Evolutionary conservation across 2,797 vertebrate genomes (phyloP), one percentile per base, ranked within the genome.

Genomic region (Sternarchorhynchus goeldii): DNA sequence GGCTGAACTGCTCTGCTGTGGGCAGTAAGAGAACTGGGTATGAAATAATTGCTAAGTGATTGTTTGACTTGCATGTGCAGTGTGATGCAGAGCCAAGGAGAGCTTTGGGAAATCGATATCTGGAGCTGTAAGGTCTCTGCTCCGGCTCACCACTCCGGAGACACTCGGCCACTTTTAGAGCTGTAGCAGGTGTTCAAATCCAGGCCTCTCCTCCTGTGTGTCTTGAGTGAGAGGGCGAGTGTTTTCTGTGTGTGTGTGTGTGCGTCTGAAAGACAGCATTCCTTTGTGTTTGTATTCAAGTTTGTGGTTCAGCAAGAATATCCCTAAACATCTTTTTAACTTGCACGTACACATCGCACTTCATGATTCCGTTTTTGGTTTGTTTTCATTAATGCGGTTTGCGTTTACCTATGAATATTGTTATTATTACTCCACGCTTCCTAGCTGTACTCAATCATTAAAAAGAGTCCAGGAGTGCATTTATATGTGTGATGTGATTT

Each of bases 31-130:
- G 69, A 16, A 63, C 12, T 65, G 67, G 68, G 57, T 66, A 76
- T 66, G 29, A 69, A 66, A 68, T 80, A 76, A 85, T 87, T 81
- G 79, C 72, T 85, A 81, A 87, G 81, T 88, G 85, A 87, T 86
- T 86, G 86, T 88, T 87, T 66, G 85, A 81, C 82, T 86, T 85
- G 82, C 75, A 41, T 59, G 81, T 69, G 75, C 72, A 58, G 77
- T 75, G 36, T 68, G 34, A 79, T 76, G 73, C 75, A 56, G 12
- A 36, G 34, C 50, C 17, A 39, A 41, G 64, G 34, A 6, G 8
- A 39, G 41, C 50, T 72, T 83, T 25, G 70, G 60, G 8, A 78
- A 82, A 89, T 87, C 76, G 12, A 89, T 89, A 68, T 8, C 0
- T 39, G 20, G 75, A 39, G 79, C 76, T 67, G 3, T 2, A 77